Evolutionary conservation across 1,140 invertebrate genomes (phyloP), one percentile per base, ranked within the genome.

Genomic region (Varroa destructor): DNA sequence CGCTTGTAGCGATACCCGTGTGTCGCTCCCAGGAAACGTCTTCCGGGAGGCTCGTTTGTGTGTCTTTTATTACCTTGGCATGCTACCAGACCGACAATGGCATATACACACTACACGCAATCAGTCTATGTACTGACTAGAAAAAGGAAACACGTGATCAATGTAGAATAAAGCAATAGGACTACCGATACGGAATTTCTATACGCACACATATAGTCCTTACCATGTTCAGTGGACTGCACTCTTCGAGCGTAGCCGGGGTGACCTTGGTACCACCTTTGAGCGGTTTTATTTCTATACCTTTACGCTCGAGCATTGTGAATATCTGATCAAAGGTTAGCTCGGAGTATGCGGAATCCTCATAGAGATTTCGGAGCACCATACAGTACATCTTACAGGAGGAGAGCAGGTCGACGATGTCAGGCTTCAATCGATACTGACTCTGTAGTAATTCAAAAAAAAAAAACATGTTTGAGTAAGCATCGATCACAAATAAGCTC

Each of bases 191-290:
- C 46, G 8, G 8, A 5, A 51, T 51, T 3, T 8, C 46, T 51
- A 51, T 3, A 51, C 4, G 8, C 8, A 3, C 8, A 51, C 8
- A 51, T 8, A 37, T 43, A 37, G 12, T 37, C 3, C 57, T 14
- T 14, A 67, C 61, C 61, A 67, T 67, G 37, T 67, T 67, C 12
- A 67, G 61, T 14, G 61, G 61, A 37, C 61, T 67, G 61, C 61
- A 67, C 46, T 67, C 61, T 40, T 67, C 61, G 12, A 67, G 37
- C 12, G 46, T 67, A 2, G 40, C 46, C 12, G 61, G 61, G 12
- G 61, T 67, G 61, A 67, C 46, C 61, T 67, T 67, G 61, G 46
- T 40, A 14, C 61, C 61, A 14, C 40, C 61, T 40, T 67, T 67
- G 40, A 67, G 46, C 40, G 14, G 14, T 40, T 67, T n/a, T 4